Base-by-base conservation (phyloP, 2,113 vertebrate genomes). In the Phalacrocorax brasilianus region DNA sequence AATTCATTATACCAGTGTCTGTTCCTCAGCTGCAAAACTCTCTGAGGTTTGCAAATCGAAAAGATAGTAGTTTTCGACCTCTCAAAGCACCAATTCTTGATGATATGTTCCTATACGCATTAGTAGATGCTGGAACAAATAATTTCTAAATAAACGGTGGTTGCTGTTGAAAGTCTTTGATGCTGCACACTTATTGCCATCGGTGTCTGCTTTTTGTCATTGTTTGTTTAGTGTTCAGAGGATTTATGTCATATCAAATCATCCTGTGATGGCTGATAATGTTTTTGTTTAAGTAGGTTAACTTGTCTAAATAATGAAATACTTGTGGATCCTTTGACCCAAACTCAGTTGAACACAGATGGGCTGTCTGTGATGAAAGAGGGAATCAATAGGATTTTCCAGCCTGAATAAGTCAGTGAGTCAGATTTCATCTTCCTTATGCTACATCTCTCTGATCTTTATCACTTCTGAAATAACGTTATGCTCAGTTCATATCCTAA, bases 351-450 rank as follows among this genome's bases (percentile, higher is more conserved):
- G 88, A 87, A 82, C 91, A 62, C 78, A 93, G 84, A 96, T 93
- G 92, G 89, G 55, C 90, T 92, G 82, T 38, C n/a, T 85, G 83
- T 55, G 80, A 83, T 93, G 85, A 97, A 77, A 96, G 85, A 68
- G 66, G 70, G 61, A 95, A 97, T 97, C 89, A 50, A 86, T 85
- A 76, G 84, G 83, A 89, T 76, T 80, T 93, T 95, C 90, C 95
- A 95, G 88, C 87, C 91, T 89, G 45, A 85, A 61, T 61, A 75
- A 96, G 79, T 85, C 93, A 85, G 70, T 47, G 70, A 96, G 95
- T 96, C 93, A 91, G 76, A 73, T 83, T 95, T 95, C 92, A 95
- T 95, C 93, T 93, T 80, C 76, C 83, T 86, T 63, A 14, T 15
- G 50, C 67, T 93, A 23, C 65, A 33, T 56, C 86, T 73, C 70